phyloP scores from a whole-genome alignment of 2,113 vertebrate genomes.

The Festucalex cinctus region DNA sequence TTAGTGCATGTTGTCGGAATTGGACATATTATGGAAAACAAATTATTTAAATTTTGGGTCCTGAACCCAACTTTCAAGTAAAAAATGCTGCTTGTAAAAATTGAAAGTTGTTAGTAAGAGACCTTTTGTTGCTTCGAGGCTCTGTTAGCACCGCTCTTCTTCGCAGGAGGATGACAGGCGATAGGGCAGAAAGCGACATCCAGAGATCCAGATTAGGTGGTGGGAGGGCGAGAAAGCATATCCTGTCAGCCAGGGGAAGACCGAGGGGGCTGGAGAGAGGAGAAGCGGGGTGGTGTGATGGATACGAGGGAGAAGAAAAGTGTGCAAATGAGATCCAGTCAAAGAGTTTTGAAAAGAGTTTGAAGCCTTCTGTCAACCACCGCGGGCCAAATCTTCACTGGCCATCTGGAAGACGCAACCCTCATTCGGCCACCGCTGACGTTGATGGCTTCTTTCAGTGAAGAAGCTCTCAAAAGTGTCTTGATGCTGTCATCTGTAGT shows the following conservation, averaged over 20 bases:
- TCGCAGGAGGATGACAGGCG: neutral
- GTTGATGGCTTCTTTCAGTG: neutral
- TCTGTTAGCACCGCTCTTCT: neutral
- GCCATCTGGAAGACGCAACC: neutral
- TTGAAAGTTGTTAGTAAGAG: neutral
- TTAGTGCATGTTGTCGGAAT: neutral
- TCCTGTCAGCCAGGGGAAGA: neutral
- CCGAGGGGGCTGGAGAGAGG: neutral
- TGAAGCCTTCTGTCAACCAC: conserved; percentile 1
- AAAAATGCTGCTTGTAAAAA: too few relatives aligned
- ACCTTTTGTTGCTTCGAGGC: neutral
- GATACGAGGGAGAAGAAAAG: neutral
- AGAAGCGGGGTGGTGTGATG: neutral
- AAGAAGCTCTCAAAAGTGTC: neutral
- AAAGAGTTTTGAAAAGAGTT: neutral
- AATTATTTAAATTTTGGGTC: neutral
- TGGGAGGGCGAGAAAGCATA: neutral
- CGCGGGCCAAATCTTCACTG: neutral
- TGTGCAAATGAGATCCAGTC: conserved; percentile 3
- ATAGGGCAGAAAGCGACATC: neutral
- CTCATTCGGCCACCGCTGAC: neutral
- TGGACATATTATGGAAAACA: neutral
- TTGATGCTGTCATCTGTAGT: neutral
- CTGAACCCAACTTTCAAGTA: neutral
- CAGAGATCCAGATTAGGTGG: neutral